phyloP scores from a whole-genome alignment of 2,888 invertebrate genomes.

The Epinotia nisella region DNA sequence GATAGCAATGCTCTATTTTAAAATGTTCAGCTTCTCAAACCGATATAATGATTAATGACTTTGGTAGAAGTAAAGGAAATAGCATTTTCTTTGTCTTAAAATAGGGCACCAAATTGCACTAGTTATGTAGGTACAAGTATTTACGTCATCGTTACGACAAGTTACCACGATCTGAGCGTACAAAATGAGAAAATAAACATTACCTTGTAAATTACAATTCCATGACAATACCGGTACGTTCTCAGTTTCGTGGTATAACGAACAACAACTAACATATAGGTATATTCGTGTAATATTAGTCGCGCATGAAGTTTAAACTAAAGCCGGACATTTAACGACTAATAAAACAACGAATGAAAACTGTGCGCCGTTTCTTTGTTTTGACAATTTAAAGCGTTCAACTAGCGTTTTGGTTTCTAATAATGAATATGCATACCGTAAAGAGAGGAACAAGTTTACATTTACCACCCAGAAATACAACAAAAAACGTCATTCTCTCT shows the following conservation, averaged over 20 bases:
- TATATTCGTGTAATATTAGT: conserved; percentile 12
- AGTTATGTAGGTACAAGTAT: no score
- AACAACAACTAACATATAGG: neutral
- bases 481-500: neutral
- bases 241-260: neutral
- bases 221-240: conserved; percentile 3
- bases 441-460: neutral
- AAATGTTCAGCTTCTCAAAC: no score
- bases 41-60: no score
- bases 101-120: no score
- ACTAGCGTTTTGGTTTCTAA: neutral
- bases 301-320: conserved; percentile 12
- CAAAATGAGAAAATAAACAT: neutral
- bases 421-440: neutral
- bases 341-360: conserved; percentile 16
- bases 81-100: no score
- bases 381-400: neutral
- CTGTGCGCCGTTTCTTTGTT: conserved; percentile 8
- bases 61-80: no score
- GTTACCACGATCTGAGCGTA: no score
- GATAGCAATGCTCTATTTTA: no score
- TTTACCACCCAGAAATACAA: neutral
- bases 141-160: no score
- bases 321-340: conserved; percentile 18
- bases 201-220: conserved; percentile 1